These are phyloP conservation scores for Tetraodon nigroviridis DNA, from an alignment of 2,113 vertebrate genomes.

Conservation along the genomic window DNA sequence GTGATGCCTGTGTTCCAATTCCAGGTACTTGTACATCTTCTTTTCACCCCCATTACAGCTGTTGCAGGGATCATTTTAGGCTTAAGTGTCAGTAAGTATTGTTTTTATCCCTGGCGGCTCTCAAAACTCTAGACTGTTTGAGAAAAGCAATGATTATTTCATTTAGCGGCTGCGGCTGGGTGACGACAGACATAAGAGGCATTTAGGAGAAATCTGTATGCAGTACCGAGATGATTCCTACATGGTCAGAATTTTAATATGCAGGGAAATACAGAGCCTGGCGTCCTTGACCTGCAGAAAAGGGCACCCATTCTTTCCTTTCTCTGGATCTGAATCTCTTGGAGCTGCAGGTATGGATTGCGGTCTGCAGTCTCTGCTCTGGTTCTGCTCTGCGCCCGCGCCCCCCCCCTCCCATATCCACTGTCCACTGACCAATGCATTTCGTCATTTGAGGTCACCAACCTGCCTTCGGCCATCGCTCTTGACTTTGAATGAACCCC, in stretches of 20 bases:
- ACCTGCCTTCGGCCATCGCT: constrained; percentile 33
- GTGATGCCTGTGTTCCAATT: constrained; percentile 44
- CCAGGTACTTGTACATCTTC: constrained; percentile 38
- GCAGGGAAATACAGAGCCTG: constrained; percentile 36
- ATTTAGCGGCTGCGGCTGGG: neutral
- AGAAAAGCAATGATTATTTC: neutral
- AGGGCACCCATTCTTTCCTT: constrained; percentile 43
- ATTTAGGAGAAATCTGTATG: constrained; percentile 51
- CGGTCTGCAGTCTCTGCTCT: neutral
- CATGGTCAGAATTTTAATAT: constrained; percentile 45
- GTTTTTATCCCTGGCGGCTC: neutral
- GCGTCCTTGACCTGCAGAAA: constrained; percentile 37
- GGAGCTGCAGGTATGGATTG: constrained; percentile 33
- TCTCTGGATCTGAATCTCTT: constrained; percentile 34
- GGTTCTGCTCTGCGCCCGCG: neutral
- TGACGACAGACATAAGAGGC: constrained; percentile 3
- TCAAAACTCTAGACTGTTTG: neutral
- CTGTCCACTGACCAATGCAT: constrained; percentile 18
- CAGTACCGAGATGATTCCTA: constrained; percentile 27
- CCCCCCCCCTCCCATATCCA: neutral
- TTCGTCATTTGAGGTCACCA: constrained; percentile 42
- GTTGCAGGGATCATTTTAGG: constrained; percentile 1
- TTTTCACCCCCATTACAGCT: constrained; percentile 19
- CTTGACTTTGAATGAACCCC: constrained; percentile 48
- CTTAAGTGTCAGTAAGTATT: constrained; percentile 14